Percentiles rank a stretch among this genome's conserved stretches.
These are phyloP conservation scores for Bubo blakistoni DNA, from an alignment of 2,113 vertebrate species.

Conservation along the genomic window DNA sequence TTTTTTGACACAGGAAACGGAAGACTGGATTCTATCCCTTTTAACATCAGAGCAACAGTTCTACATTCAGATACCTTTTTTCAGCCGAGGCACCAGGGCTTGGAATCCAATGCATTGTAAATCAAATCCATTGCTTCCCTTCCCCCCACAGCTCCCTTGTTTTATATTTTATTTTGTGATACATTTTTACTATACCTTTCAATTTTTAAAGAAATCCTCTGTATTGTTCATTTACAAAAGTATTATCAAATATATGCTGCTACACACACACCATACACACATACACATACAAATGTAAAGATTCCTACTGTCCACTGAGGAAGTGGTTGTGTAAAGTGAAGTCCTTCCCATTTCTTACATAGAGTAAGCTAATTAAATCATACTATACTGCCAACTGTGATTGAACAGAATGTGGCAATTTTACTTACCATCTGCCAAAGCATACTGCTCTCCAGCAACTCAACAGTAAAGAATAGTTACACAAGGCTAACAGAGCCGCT, in stretches of 20 bases:
- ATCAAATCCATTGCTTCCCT: conserved; percentile 58
- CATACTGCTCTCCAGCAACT: not conserved
- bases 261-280: conserved; percentile 42
- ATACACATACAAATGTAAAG: conserved; percentile 54
- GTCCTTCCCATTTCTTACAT: conserved; percentile 41
- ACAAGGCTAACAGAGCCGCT: not conserved
- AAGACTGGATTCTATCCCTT: conserved; percentile 85
- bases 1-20: conserved; percentile 83
- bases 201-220: conserved; percentile 67
- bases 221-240: conserved; percentile 76
- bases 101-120: conserved; percentile 58
- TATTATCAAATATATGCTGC: conserved; percentile 76
- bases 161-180: conserved; percentile 67
- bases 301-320: conserved; percentile 23
- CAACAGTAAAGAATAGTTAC: not conserved
- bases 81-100: conserved; percentile 26
- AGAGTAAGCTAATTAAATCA: conserved; percentile 63
- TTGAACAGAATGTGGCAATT: conserved; percentile 48
- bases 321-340: conserved; percentile 42
- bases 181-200: conserved; percentile 68
- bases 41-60: conserved; percentile 66
- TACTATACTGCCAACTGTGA: conserved; percentile 55
- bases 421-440: not conserved
- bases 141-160: not conserved
- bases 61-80: conserved; percentile 57